Conservation (phyloP, 2,888 invertebrate genomes). For the Dryobota labecula region DNA sequence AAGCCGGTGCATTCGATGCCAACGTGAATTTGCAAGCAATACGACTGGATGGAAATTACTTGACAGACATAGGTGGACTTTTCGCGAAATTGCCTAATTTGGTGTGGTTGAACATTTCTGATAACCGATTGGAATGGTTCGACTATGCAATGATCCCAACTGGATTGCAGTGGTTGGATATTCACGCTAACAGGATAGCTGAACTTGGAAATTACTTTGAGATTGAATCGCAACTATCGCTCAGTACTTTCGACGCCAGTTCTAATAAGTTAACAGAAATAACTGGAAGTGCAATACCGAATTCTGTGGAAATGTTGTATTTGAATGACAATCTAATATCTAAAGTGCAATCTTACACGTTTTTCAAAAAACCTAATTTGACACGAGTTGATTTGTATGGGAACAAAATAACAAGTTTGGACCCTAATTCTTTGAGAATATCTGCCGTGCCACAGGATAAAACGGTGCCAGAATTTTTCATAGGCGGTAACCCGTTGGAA, state of each 20-base stretch:
- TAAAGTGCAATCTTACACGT: constrained; percentile 96
- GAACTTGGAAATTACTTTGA: constrained; percentile 96
- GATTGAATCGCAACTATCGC: constrained; percentile 94
- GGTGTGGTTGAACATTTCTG: constrained; percentile 96
- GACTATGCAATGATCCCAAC: constrained; percentile 96
- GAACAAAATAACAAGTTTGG: constrained; percentile 94
- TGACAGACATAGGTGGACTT: constrained; percentile 94
- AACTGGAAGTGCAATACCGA: constrained; percentile 95
- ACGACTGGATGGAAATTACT: constrained; percentile 95
- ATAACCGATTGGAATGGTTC: constrained; percentile 95
- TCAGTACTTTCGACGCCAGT: constrained; percentile 95
- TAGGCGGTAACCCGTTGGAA: constrained; percentile 96
- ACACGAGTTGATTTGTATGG: constrained; percentile 95
- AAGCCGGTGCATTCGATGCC: constrained; percentile 94
- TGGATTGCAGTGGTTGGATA: constrained; percentile 95
- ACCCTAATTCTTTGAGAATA: constrained; percentile 94
- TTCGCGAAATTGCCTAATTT: constrained; percentile 95
- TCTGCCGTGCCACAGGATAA: constrained; percentile 93
- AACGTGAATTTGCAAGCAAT: constrained; percentile 95
- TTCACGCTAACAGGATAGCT: constrained; percentile 95
- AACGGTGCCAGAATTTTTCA: constrained; percentile 94
- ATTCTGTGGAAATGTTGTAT: constrained; percentile 94
- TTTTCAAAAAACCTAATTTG: constrained; percentile 96
- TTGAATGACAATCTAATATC: constrained; percentile 95
- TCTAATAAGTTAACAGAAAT: constrained; percentile 95